Evolutionary conservation across 2,113 vertebrate genomes (phyloP).

Genomic region (Cairina moschata): DNA sequence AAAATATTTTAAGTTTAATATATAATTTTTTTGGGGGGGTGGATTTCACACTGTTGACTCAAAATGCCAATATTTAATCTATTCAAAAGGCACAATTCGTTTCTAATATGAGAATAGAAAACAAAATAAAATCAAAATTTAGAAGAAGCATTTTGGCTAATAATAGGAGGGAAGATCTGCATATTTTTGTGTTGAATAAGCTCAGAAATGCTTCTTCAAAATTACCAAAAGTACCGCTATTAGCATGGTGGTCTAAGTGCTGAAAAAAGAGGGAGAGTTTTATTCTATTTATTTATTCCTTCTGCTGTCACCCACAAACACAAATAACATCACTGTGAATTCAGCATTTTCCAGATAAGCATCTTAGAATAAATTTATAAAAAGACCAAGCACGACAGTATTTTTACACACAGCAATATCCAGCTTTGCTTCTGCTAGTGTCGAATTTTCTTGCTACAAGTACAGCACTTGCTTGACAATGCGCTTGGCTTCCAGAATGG

Average conservation of each 20-base stretch:
- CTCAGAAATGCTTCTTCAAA: not conserved
- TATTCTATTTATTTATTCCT: not conserved
- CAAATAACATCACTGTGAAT: not conserved
- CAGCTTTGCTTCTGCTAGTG: not conserved
- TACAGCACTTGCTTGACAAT: not conserved
- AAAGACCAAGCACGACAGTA: not conserved
- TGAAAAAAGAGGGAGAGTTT: not conserved
- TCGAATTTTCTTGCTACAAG: not conserved
- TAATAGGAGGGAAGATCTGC: not conserved
- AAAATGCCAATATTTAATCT: not conserved
- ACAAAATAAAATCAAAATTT: not conserved
- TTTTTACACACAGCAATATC: not conserved
- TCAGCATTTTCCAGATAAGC: conserved; percentile 1
- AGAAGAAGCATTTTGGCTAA: not conserved
- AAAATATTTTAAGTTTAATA: not conserved
- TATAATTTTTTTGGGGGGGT: not conserved
- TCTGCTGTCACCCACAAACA: not conserved
- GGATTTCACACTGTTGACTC: not conserved
- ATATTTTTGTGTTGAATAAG: not conserved
- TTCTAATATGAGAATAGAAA: not conserved
- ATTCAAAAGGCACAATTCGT: not conserved
- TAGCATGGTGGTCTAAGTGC: not conserved
- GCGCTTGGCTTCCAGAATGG: not conserved
- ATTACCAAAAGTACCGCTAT: not conserved
- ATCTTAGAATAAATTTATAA: not conserved